phyloP scores from a whole-genome alignment of 2,113 vertebrate genomes.

The Ellobius talpinus region DNA sequence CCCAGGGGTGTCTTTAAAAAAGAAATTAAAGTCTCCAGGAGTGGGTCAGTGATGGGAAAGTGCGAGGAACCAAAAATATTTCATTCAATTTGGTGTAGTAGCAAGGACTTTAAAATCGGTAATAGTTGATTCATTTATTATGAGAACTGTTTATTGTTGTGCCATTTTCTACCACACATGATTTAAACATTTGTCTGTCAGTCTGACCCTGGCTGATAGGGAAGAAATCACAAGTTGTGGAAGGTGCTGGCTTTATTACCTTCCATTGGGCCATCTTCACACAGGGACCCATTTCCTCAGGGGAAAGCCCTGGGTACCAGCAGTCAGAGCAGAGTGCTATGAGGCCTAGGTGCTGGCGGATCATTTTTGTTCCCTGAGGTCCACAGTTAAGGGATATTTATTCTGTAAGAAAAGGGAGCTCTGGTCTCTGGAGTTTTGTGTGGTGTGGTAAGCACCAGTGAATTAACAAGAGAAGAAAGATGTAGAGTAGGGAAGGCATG shows the following conservation, averaged over 20 bases:
- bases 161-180: not conserved
- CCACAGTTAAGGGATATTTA: not conserved
- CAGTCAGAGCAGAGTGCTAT: not conserved
- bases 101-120: not conserved
- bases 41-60: not conserved
- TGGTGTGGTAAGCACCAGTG: not conserved
- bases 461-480: not conserved
- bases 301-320: not conserved
- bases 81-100: not conserved
- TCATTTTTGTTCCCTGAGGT: not conserved
- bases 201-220: fast-evolving
- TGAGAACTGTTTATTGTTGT: not conserved
- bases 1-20: not conserved
- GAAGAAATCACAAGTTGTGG: too few species aligned
- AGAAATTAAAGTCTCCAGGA: not conserved
- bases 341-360: not conserved
- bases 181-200: not conserved
- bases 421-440: not conserved
- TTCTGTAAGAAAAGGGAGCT: not conserved
- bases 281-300: not conserved
- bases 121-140: not conserved
- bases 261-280: not conserved
- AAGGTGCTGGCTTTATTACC: not conserved
- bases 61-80: not conserved
- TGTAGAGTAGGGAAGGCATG: not conserved